Evolutionary conservation across 2,888 invertebrate species (phyloP).

Genomic region (Agrypnus murinus): DNA sequence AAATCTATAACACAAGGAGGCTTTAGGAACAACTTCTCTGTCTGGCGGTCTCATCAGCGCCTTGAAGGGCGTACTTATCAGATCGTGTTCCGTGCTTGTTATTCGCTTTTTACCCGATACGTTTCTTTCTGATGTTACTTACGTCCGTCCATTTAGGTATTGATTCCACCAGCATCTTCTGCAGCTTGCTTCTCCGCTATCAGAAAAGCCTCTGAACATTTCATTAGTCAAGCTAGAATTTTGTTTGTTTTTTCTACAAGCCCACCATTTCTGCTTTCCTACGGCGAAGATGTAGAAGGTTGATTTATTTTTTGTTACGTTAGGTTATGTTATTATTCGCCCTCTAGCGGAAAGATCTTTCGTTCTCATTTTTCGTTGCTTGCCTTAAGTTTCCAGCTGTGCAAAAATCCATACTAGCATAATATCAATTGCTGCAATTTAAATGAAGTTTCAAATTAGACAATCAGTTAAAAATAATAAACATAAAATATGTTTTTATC

Average conservation of each 20-base stretch:
- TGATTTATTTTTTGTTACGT: no score
- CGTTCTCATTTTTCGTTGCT: no score
- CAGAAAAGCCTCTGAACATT: conserved; percentile 24
- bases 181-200: no score
- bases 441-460: no score
- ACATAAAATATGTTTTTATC: no score
- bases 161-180: conserved; percentile 55
- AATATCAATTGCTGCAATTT: no score
- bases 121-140: conserved; percentile 55
- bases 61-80: conserved; percentile 62
- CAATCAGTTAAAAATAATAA: no score
- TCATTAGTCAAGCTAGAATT: conserved; percentile 31
- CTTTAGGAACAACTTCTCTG: conserved; percentile 47
- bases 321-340: no score
- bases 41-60: conserved; percentile 59
- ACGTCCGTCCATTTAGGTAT: conserved; percentile 59
- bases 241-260: background rate
- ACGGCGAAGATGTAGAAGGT: background rate
- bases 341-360: no score
- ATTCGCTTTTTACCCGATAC: conserved; percentile 57
- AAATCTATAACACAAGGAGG: conserved; percentile 35
- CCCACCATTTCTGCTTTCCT: background rate
- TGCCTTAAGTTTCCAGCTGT: no score
- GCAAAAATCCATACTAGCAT: no score
- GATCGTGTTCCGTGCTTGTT: conserved; percentile 63